Base-by-base conservation (phyloP, 2,113 vertebrate genomes). In the Tragulus kanchil region DNA sequence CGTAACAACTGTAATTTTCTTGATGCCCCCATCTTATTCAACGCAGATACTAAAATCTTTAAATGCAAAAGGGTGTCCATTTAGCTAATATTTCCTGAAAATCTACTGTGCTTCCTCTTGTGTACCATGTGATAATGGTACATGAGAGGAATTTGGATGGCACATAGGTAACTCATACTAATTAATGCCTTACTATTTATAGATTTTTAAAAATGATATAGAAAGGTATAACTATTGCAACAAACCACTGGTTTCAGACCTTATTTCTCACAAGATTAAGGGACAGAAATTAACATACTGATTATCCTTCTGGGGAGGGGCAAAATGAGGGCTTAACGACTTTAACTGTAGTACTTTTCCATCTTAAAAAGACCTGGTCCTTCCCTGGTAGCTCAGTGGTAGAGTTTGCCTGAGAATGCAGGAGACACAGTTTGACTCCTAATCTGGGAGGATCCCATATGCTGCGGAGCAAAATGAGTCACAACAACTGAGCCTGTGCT, bases 41-140 rank as follows among this genome's bases (percentile, higher is more conserved):
- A 7, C 50, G 16, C 21, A 84, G 16, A 85, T 91, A 90, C 2
- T 88, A 16, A 17, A 87, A 52, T 28, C 90, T 79, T 75, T n/a
- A 88, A 21, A 91, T 77, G 16, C 15, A 88, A 79, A 95, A 93
- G 15, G 45, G 21, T 21, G 84, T 64, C 15, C 50, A 90, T 14
- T 62, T 93, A 85, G 85, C 31, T 67, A 75, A 36, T 45, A 91
- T 31, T 79, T 94, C 56, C 10, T 77, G 28, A 97, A 50, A 62
- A 61, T 50, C 64, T 89, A 58, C 48, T 64, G 25, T 42, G n/a
- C 11, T 95, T 90, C 10, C 36, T 79, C 56, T 83, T 36, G 5
- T n/a, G 10, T 62, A 69, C 59, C 52, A 42, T 42, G 17, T 21
- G n/a, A 93, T 58, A 13, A 86, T 5, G 71, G 17, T 54, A 61